phyloP scores from a whole-genome alignment of 1,140 invertebrate species.

The Stenopsyche tienmushanensis region DNA sequence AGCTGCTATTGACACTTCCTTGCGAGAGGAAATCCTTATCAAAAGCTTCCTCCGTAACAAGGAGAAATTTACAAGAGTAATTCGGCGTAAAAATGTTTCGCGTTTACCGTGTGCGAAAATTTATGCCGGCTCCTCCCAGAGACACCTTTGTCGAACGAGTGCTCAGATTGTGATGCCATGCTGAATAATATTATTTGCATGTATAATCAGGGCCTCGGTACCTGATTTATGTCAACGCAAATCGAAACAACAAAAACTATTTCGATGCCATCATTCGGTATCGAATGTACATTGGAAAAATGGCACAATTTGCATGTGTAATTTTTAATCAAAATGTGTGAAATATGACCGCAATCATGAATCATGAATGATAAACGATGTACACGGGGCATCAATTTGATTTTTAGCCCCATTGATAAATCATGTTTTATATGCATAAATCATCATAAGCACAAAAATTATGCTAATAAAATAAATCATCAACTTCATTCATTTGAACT shows the following conservation, averaged over 20 bases:
- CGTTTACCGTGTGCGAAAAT: neutral
- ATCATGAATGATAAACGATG: too few relatives aligned
- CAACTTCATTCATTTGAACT: too few relatives aligned
- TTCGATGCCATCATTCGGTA: neutral
- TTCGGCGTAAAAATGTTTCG: conserved; percentile 29
- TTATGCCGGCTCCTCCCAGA: neutral
- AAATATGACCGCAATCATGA: too few relatives aligned
- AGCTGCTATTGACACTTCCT: conserved; percentile 30
- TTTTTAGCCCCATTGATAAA: neutral
- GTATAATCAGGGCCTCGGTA: neutral
- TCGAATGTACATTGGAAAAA: neutral
- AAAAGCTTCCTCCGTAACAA: conserved; percentile 18
- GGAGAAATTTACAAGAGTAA: conserved; percentile 20
- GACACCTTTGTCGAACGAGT: neutral
- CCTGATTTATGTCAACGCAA: too few relatives aligned
- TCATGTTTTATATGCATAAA: neutral
- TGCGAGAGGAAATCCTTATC: conserved; percentile 30
- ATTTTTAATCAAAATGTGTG: too few relatives aligned
- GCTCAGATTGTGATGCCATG: too few relatives aligned
- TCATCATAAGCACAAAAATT: too few relatives aligned
- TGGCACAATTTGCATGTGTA: too few relatives aligned
- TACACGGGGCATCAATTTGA: too few relatives aligned
- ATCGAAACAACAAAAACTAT: too few relatives aligned
- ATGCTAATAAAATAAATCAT: too few relatives aligned
- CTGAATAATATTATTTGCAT: neutral